Base-by-base conservation (phyloP, 2,113 vertebrate genomes). In the Zosterops hypoxanthus region DNA sequence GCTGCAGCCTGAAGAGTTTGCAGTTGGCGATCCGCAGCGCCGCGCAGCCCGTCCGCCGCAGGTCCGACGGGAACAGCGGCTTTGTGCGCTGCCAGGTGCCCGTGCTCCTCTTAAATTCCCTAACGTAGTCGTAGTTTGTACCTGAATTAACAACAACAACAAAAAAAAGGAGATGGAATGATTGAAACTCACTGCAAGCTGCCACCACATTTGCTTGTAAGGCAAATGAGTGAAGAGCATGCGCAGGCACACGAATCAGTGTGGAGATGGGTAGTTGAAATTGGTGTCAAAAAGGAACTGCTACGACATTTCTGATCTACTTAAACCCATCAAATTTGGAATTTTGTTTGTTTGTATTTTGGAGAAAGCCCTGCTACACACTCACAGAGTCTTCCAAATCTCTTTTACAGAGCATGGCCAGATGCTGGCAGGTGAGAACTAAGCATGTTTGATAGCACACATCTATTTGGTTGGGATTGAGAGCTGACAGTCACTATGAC, bases 61-160 rank as follows among this genome's bases (percentile, higher is more conserved):
- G 98, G 98, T 99, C 99, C 1, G 97, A 98, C 2, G 99, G 96
- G 44, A 99, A 97, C n/a, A 99, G 98, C 0, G 98, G 98, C 29
- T 98, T 99, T 1, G 99, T 99, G 94, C 98, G 99, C 61, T 99
- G 99, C 99, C 99, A 99, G 17, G 99, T 99, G 8, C 99, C 99
- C 0, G 99, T 99, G 98, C 99, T 99, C 33, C 99, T 98, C 46
- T 99, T 99, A 44, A 99, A 99, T 81, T 99, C 99, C 9, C 99
- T 98, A 13, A 99, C 99, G 10, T 99, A 99, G 97, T 99, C 99
- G 5, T 99, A 99, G 93, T 98, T 99, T 25, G 98, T 98, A 82
- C 99, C 99, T 99, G 90, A 29, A 52, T 33, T 7, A 8, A 49
- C 2, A 6, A 26, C 29, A 23, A 23, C 12, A 46, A 47, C 24